phyloP scores from a whole-genome alignment of 2,113 vertebrate species.

The Pristiophorus japonicus region DNA sequence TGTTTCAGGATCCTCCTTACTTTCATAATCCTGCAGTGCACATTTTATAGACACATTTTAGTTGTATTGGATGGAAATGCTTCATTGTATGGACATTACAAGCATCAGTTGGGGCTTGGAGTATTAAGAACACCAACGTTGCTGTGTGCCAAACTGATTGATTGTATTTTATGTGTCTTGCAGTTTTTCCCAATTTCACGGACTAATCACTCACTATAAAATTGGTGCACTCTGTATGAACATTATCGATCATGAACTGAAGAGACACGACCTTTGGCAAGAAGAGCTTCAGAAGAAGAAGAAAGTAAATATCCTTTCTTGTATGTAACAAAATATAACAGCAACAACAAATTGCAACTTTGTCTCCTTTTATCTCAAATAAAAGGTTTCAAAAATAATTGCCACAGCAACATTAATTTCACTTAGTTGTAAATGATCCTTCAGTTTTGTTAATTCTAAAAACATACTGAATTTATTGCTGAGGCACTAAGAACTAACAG shows the following conservation, averaged over 20 bases:
- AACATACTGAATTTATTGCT: no score
- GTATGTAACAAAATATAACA: background rate
- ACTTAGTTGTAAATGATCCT: background rate
- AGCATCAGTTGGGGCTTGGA: background rate
- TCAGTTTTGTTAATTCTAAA: no score
- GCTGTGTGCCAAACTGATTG: background rate
- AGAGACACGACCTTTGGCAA: constrained; percentile 85
- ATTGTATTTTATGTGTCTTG: constrained; percentile 45
- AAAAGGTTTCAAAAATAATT: background rate
- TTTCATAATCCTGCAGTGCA: background rate
- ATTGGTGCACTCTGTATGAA: constrained; percentile 87
- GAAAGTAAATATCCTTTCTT: constrained; percentile 83
- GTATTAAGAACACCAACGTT: background rate
- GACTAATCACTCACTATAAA: constrained; percentile 85
- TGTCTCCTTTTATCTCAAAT: background rate
- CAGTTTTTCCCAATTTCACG: constrained; percentile 88
- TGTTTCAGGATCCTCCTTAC: background rate
- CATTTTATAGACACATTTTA: background rate
- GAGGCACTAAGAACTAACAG: no score
- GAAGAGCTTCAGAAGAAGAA: constrained; percentile 89
- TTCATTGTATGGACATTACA: background rate
- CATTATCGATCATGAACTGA: constrained; percentile 88
- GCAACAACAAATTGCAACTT: background rate
- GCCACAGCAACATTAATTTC: background rate
- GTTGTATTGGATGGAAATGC: background rate